Evolutionary conservation across 2,113 vertebrate species (phyloP), one percentile per base, ranked within the genome.

Genomic region (Saccopteryx bilineata): DNA sequence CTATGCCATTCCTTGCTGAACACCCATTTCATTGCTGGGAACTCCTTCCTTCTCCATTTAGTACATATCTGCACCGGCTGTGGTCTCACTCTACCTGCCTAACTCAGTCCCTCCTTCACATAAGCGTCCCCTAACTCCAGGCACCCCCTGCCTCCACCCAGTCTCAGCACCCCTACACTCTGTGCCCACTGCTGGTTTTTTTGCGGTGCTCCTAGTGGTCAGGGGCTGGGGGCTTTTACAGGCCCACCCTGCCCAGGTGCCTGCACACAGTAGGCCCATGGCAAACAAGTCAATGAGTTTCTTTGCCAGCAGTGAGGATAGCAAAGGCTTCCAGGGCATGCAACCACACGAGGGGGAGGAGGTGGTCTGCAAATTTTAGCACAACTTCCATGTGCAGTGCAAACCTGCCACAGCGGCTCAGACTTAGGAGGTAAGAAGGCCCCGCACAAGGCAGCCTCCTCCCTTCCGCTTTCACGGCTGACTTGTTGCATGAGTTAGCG

Each of bases 291-390:
- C 7, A n/a, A 58, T 7, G 72, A 58, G 33, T 5, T 39, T 46
- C 48, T 26, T 39, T 39, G 39, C 79, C 33, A 12, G 54, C 80
- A 39, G 24, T 0, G 24, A 19, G 11, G 23, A 19, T 1, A 2
- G 58, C 0, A 0, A 23, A 63, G 72, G 74, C 24, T 2, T 26
- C 76, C 52, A 48, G 1, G 10, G 31, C 17, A 21, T 0, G 2
- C 1, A 2, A 13, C 18, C 1, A 1, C 60, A 54, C 0, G 3
- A 11, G 7, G 11, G 9, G 21, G 17, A 6, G 23, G 14, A 26
- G 61, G 33, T 50, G 12, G 12, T 84, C 91, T 11, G 31, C 87
- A 5, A 1, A 14, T 28, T 0, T 18, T 28, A 71, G 78, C n/a
- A 52, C 48, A 6, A 9, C 23, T 54, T 75, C 9, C 0, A 58